Conservation (phyloP, 2,113 vertebrate species). For the Gopherus flavomarginatus region DNA sequence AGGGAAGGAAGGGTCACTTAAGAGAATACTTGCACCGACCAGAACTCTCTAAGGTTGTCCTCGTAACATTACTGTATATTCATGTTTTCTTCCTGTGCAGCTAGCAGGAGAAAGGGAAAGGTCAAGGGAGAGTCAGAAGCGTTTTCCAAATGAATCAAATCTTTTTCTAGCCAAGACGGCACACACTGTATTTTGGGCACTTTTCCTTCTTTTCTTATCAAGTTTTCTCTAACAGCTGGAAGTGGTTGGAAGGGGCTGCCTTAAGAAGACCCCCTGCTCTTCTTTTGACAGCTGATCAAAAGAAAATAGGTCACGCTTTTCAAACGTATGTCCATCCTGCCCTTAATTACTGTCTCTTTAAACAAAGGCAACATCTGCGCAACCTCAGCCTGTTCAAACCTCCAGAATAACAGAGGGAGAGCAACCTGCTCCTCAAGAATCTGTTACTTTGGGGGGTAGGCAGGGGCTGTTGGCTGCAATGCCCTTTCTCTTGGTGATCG, state of each 20-base stretch:
- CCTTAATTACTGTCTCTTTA: constrained; percentile 86
- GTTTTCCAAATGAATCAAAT: constrained; percentile 44
- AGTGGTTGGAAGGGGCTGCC: constrained; percentile 74
- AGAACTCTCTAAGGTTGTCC: constrained; percentile 42
- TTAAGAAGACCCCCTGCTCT: constrained; percentile 79
- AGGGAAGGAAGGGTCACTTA: background rate
- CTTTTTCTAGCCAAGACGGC: constrained; percentile 28
- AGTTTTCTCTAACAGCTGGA: constrained; percentile 83
- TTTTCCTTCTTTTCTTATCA: constrained; percentile 72
- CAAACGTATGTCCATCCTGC: constrained; percentile 83
- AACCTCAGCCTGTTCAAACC: constrained; percentile 79
- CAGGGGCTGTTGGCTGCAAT: background rate
- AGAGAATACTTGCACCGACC: constrained; percentile 5
- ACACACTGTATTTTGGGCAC: constrained; percentile 43
- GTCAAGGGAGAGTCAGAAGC: constrained; percentile 15
- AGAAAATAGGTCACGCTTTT: constrained; percentile 87
- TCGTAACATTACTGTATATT: constrained; percentile 22
- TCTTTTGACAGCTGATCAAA: constrained; percentile 87
- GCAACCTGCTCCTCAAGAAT: constrained; percentile 71
- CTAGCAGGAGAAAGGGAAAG: background rate
- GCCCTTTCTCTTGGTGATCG: background rate
- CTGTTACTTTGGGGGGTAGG: constrained; percentile 64
- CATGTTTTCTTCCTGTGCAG: background rate
- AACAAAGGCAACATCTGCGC: constrained; percentile 89
- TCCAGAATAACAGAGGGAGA: constrained; percentile 56